These are phyloP conservation scores for Anorthoa munda DNA, from an alignment of 2,888 invertebrate genomes.

Conservation along the genomic window DNA sequence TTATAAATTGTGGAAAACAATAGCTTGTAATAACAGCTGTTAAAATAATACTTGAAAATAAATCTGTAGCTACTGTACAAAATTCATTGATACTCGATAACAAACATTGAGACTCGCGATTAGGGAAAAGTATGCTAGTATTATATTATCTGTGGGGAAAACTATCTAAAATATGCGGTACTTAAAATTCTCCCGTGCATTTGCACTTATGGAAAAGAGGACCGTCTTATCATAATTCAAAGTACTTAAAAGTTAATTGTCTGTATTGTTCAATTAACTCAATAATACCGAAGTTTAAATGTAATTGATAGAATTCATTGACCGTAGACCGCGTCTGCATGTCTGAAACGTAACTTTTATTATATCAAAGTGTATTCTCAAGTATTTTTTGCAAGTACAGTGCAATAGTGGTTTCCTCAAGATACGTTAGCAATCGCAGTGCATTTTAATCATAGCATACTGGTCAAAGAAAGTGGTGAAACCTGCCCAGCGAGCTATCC, in stretches of 20 bases:
- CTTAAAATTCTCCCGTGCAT: neutral
- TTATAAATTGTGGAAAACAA: constrained; percentile 3
- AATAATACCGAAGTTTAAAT: constrained; percentile 16
- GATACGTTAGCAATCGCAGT: constrained; percentile 41
- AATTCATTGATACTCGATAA: neutral
- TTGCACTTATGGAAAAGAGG: neutral
- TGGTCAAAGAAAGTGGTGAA: constrained; percentile 56
- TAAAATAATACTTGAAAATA: constrained; percentile 14
- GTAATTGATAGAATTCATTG: constrained; percentile 28
- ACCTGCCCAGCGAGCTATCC: constrained; percentile 48
- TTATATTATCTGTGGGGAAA: too few relatives aligned
- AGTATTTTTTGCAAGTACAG: constrained; percentile 14
- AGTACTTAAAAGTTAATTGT: constrained; percentile 32
- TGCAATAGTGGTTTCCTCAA: constrained; percentile 18
- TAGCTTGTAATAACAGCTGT: constrained; percentile 1
- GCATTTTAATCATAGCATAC: constrained; percentile 50
- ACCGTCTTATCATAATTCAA: constrained; percentile 5
- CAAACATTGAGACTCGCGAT: constrained; percentile 1
- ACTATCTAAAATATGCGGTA: constrained; percentile 9
- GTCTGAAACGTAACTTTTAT: constrained; percentile 10
- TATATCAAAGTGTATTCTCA: constrained; percentile 12
- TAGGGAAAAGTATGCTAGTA: constrained; percentile 1
- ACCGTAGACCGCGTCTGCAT: constrained; percentile 4
- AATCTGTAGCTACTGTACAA: neutral
- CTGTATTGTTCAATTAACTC: constrained; percentile 34